Evolutionary conservation across 2,888 invertebrate genomes (phyloP), one percentile per base, ranked within the genome.

Genomic region (Oxycera nigricornis): DNA sequence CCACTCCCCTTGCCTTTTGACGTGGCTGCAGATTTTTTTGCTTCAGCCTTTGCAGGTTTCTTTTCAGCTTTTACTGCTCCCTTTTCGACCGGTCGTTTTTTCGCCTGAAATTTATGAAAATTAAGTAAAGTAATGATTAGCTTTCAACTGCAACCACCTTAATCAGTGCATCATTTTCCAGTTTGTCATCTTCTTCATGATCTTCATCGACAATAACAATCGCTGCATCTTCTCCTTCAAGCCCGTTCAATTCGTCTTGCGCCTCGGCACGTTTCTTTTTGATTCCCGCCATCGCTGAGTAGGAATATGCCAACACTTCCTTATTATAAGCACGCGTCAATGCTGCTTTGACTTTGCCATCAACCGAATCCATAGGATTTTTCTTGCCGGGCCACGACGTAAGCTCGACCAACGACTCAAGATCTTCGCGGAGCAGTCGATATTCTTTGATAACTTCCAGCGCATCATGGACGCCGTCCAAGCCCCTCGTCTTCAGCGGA

Each of bases 321-420:
- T 98, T 98, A 85, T 98, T 99, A 84, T 95, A 96, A 0, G 92
- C 88, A 52, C 97, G 90, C 0, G 98, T 99, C 83, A 99, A 92
- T 0, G 97, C 95, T 0, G 96, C 91, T 87, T 98, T 98, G 0
- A 95, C 92, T 86, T 94, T 94, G 14, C 91, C 88, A 78, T 93
- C 93, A 26, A 99, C 87, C 75, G 89, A 85, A 65, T 91, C 89
- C 87, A 94, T 90, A 0, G 92, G 91, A 83, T 96, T 93, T 78
- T 90, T 88, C 79, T 89, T 88, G 46, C 90, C 91, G 0, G 94
- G 92, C 97, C 97, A 98, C 41, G 90, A 84, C 0, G 94, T 90
- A 31, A 98, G 83, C 82, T 99, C 98, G 9, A 92, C 86, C 28
- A 99, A 86, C 11, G 92, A 92, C 77, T 98, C 97, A 79, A 97